Evolutionary conservation across 2,888 invertebrate genomes (phyloP).

Genomic region (Rhodophaea formosa): DNA sequence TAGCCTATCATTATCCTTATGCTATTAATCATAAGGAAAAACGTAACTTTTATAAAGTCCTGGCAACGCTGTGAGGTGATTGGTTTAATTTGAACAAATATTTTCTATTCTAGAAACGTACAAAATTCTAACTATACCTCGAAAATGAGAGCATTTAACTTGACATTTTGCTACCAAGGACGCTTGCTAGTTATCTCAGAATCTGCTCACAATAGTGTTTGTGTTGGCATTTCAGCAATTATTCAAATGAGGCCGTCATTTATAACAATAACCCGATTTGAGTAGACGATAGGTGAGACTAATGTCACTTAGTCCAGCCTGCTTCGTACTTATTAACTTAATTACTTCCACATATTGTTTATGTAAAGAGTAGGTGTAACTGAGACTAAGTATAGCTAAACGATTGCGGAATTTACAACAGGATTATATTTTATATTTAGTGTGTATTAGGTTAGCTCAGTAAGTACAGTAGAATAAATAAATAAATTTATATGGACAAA

Average conservation of each 20-base stretch:
- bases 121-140: neutral
- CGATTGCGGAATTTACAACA: neutral
- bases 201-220: conserved; percentile 1
- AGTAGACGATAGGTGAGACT: conserved; percentile 3
- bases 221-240: conserved; percentile 4
- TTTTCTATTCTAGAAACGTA: neutral
- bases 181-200: neutral
- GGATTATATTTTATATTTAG: too few relatives aligned
- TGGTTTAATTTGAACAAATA: too few relatives aligned
- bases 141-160: neutral
- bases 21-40: too few relatives aligned
- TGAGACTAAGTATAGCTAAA: neutral
- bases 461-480: too few relatives aligned
- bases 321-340: neutral
- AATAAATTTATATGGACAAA: too few relatives aligned
- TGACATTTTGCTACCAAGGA: conserved; percentile 1
- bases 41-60: too few relatives aligned
- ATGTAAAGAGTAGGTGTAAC: too few relatives aligned
- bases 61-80: too few relatives aligned
- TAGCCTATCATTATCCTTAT: too few relatives aligned
- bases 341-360: neutral
- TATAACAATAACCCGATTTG: conserved; percentile 6
- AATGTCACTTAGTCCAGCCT: neutral
- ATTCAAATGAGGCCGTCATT: conserved; percentile 8
- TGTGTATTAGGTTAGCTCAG: too few relatives aligned